phyloP scores from a whole-genome alignment of 2,797 vertebrate species.

The Halcyon badia region DNA sequence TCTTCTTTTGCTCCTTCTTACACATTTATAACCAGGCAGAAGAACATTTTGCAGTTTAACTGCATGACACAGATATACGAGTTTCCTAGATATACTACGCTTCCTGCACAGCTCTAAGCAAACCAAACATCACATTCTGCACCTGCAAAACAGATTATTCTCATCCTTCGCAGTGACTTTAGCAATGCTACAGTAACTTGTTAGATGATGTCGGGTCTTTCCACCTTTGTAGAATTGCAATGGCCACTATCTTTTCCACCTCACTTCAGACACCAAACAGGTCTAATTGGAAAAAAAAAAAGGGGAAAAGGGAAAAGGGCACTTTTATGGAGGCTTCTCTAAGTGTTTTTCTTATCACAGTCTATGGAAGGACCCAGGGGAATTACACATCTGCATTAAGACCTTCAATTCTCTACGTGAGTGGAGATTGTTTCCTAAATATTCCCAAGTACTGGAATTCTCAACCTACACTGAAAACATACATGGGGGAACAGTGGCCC shows the following conservation, averaged over 20 bases:
- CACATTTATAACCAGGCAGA: background rate
- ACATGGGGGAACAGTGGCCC: background rate
- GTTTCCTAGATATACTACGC: background rate
- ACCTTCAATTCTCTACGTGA: background rate
- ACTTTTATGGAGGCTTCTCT: background rate
- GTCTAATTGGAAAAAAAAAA: background rate
- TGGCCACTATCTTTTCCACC: background rate
- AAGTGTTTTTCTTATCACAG: background rate
- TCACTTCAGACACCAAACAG: background rate
- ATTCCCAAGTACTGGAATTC: background rate
- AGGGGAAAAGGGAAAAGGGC: no score
- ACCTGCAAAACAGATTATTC: background rate
- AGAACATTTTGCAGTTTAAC: conserved; percentile 21
- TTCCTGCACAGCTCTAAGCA: background rate
- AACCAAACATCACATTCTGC: background rate
- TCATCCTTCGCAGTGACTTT: background rate
- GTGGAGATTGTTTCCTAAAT: background rate
- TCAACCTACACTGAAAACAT: background rate
- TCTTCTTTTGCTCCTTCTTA: background rate
- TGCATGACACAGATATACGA: background rate
- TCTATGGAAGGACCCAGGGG: background rate
- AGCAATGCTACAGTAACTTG: background rate
- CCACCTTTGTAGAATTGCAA: background rate
- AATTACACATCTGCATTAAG: background rate
- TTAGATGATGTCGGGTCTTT: background rate